phyloP scores from a whole-genome alignment of 1,140 invertebrate species.

The Acyrthosiphon pisum region DNA sequence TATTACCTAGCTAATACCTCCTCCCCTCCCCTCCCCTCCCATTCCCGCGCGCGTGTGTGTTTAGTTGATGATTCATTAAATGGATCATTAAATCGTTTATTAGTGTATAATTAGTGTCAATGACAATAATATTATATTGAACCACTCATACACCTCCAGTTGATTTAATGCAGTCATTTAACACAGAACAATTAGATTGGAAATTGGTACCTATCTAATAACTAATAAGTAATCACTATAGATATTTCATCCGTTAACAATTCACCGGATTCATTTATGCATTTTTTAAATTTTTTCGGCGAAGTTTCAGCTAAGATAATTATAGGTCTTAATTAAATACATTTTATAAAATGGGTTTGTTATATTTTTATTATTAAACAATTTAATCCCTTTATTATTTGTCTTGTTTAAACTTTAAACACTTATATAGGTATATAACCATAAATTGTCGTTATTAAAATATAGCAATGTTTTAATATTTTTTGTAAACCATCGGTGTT shows the following conservation, averaged over 20 bases:
- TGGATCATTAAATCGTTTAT: not conserved
- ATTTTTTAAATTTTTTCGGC: not conserved
- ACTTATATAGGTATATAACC: too few species aligned
- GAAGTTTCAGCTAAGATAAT: too few species aligned
- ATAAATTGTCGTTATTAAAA: too few species aligned
- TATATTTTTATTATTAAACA: too few species aligned
- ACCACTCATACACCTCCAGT: not conserved
- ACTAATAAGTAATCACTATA: not conserved
- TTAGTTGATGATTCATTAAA: not conserved
- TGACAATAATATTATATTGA: not conserved
- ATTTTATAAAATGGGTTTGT: too few species aligned
- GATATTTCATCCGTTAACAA: not conserved
- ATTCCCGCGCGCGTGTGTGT: not conserved
- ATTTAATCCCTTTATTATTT: too few species aligned
- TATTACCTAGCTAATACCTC: not conserved
- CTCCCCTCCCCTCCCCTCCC: too few species aligned
- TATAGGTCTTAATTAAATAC: too few species aligned
- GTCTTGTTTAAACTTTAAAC: too few species aligned
- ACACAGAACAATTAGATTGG: not conserved
- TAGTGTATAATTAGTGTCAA: slow-evolving; percentile 20
- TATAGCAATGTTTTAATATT: too few species aligned
- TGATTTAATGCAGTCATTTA: not conserved
- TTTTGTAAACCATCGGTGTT: too few species aligned
- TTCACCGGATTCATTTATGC: not conserved
- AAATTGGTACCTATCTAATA: not conserved